phyloP scores from a whole-genome alignment of 1,140 invertebrate species.

The Pseudomyrmex cubaensis region DNA sequence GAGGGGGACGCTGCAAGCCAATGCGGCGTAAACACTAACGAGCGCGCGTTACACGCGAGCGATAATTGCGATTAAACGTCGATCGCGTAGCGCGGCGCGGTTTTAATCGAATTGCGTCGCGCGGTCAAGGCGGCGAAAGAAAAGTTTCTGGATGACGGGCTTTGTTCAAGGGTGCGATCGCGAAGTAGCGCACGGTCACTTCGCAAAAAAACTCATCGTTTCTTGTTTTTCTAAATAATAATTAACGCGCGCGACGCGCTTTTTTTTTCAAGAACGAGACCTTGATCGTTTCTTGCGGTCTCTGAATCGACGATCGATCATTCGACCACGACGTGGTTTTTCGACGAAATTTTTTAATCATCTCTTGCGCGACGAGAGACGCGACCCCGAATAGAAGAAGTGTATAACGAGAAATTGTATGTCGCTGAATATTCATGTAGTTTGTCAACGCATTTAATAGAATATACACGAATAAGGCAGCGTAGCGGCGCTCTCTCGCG shows the following conservation, averaged over 20 bases:
- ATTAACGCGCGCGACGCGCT: not conserved
- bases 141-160: constrained; percentile 14
- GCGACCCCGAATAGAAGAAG: not conserved
- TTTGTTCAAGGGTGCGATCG: constrained; percentile 25
- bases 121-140: constrained; percentile 22
- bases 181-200: constrained; percentile 26
- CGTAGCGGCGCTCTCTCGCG: not conserved
- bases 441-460: not conserved
- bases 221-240: not conserved
- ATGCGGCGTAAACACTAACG: constrained; percentile 13
- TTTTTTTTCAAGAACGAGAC: not conserved
- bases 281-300: not conserved
- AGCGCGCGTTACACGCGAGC: not conserved
- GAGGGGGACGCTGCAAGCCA: no score
- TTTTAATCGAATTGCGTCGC: constrained; percentile 5
- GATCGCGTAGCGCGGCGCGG: not conserved
- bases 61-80: constrained; percentile 22
- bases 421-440: not conserved
- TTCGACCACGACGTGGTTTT: no score
- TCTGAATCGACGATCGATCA: no score
- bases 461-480: not conserved
- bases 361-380: not conserved
- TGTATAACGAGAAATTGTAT: not conserved
- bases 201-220: not conserved
- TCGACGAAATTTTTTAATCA: not conserved